A percentile compares a stretch with the other conserved stretches of the same genome.
These are phyloP conservation scores for Melieria picta DNA, from an alignment of 2,888 invertebrate species.

Conservation along the genomic window DNA sequence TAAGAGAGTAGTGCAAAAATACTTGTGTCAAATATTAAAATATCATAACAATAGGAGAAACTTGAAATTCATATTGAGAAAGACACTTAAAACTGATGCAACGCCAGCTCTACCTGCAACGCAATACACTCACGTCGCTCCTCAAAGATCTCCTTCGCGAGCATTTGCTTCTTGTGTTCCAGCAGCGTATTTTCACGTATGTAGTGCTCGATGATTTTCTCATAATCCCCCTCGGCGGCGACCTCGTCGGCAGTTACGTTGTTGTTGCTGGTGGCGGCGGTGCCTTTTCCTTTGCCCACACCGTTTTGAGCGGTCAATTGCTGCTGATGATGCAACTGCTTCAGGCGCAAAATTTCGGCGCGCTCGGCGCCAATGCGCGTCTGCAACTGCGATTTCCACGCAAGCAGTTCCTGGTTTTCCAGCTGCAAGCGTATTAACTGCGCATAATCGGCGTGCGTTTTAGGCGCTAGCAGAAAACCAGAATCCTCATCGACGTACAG, in stretches of 20 bases:
- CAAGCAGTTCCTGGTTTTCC: conserved; percentile 75
- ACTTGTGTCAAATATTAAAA: too few species aligned
- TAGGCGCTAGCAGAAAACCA: conserved; percentile 68
- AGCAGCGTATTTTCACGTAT: conserved; percentile 74
- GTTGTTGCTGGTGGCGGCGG: conserved; percentile 23
- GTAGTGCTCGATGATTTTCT: conserved; percentile 68
- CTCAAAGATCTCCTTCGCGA: conserved; percentile 77
- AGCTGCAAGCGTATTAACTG: conserved; percentile 72
- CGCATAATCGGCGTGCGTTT: conserved; percentile 68
- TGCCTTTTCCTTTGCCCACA: background rate
- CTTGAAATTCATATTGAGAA: background rate
- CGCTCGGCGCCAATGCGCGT: conserved; percentile 78
- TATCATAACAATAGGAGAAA: too few species aligned
- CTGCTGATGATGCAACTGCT: conserved; percentile 66
- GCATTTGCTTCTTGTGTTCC: conserved; percentile 74
- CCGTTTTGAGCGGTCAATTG: conserved; percentile 15
- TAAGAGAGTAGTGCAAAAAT: too few species aligned
- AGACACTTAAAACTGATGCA: conserved; percentile 46
- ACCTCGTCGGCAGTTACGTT: conserved; percentile 16
- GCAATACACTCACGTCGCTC: conserved; percentile 78
- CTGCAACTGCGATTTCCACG: conserved; percentile 75
- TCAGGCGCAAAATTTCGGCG: conserved; percentile 75
- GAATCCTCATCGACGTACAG: conserved; percentile 53
- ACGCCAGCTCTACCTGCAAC: conserved; percentile 74
- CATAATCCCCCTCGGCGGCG: conserved; percentile 55